These are phyloP conservation scores for Nansenia antarctica DNA, from an alignment of 2,113 vertebrate genomes.

Conservation along the genomic window DNA sequence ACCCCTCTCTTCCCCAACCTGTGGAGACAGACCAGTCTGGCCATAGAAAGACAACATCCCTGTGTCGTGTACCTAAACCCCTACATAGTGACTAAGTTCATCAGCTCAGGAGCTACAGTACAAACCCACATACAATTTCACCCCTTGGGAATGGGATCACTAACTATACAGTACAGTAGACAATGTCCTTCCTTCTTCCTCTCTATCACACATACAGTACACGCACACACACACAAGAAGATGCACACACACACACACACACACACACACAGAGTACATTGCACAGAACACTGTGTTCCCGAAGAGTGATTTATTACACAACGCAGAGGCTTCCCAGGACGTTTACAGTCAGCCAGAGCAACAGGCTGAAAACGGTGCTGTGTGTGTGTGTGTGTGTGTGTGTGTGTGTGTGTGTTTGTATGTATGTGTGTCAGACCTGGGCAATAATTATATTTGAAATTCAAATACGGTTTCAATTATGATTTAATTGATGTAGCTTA, in stretches of 20 bases:
- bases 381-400: background rate
- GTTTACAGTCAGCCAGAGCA: background rate
- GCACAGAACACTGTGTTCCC: background rate
- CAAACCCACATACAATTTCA: background rate
- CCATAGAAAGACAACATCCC: background rate
- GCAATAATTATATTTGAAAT: too few relatives aligned
- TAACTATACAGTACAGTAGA: background rate
- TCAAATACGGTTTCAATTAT: too few relatives aligned
- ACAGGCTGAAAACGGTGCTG: conserved; percentile 2
- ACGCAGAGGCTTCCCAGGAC: background rate
- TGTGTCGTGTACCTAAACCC: background rate
- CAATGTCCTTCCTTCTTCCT: background rate
- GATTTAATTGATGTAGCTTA: too few relatives aligned
- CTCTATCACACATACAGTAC: background rate
- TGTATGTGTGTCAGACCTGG: too few relatives aligned
- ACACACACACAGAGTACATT: background rate
- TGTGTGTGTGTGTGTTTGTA: background rate
- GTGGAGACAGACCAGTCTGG: background rate
- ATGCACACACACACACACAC: conserved; percentile 30
- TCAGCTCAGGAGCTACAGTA: background rate
- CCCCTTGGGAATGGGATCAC: background rate
- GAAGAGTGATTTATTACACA: background rate
- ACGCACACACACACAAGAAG: conserved; percentile 24
- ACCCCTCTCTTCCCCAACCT: background rate
- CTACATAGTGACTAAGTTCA: background rate